Base-by-base conservation (phyloP, 2,888 invertebrate genomes). In the Eumerus sabulonum region DNA sequence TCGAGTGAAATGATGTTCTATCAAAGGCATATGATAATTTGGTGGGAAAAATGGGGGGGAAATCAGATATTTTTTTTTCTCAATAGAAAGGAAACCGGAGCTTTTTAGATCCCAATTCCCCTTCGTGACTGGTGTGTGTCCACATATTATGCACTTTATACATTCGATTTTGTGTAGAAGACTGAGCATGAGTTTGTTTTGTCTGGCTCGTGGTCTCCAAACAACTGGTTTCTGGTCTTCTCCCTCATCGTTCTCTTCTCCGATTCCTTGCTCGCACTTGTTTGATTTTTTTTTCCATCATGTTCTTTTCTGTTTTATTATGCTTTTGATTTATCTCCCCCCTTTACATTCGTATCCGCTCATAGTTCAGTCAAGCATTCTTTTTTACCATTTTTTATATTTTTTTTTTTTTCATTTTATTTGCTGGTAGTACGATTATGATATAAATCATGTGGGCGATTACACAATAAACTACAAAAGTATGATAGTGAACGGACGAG, bases 371-470 rank as follows among this genome's bases (percentile, higher is more conserved):
- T 53, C 50, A 47, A 60, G 27, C 2, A 27, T 4, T 27, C 27
- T 27, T 27, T 4, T 27, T 27, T 27, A 7, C 7, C 7, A 7
- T 27, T 27, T 27, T 27, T 27, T 2, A 4, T 27, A 4, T 27
- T 27, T 27, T 27, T 2, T 27, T 27, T 27, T 56, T 50, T 68
- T 62, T 56, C n/a, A n/a, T n/a, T n/a, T n/a, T n/a, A n/a, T n/a
- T 44, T 57, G 54, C 68, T 63, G 63, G 50, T 51, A 45, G 44
- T 57, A 63, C 57, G 56, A 76, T 70, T 76, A 76, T 76, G 68
- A 76, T 66, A 71, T 64, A 71, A 76, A 76, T 71, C 64, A 71
- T 76, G 71, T 76, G 76, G 76, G 76, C 71, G 76, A 76, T 76
- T 76, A 71, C 76, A 76, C 76, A 76, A 76, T 71, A 76, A 71